Evolutionary conservation across 2,113 vertebrate genomes (phyloP).

Genomic region (Platichthys flesus): DNA sequence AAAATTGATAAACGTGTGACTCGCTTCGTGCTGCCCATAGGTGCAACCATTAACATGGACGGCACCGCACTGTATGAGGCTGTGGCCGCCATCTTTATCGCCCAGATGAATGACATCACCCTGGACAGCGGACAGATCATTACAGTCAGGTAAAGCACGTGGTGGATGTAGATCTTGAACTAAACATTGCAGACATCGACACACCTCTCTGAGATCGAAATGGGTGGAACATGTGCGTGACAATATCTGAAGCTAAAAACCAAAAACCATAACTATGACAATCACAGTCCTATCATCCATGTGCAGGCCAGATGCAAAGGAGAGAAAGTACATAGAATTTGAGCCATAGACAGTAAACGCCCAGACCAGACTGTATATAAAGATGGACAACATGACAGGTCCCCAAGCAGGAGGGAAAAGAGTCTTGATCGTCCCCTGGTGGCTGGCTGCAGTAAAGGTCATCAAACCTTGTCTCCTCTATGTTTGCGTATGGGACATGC

Average conservation of each 20-base stretch:
- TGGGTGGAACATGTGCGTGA: not conserved
- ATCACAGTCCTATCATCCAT: not conserved
- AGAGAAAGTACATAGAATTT: not conserved
- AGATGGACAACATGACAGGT: no score
- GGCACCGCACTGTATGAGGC: slow-evolving; percentile 88
- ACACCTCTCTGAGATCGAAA: not conserved
- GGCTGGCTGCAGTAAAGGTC: no score
- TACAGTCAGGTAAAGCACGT: slow-evolving; percentile 82
- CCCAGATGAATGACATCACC: slow-evolving; percentile 86
- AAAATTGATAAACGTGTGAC: slow-evolving; percentile 87
- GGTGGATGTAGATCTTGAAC: not conserved
- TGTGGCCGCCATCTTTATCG: slow-evolving; percentile 89
- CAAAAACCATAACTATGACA: not conserved
- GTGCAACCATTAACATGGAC: slow-evolving; percentile 90
- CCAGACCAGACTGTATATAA: no score
- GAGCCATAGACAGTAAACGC: no score
- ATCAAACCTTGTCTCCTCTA: no score
- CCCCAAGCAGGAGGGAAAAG: no score
- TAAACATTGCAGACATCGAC: not conserved
- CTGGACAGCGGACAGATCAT: slow-evolving; percentile 86
- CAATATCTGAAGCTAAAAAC: not conserved
- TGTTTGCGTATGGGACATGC: no score
- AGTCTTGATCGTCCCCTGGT: no score
- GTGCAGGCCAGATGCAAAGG: not conserved
- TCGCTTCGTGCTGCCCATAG: slow-evolving; percentile 87